Base-by-base conservation (phyloP, 1,140 invertebrate genomes). In the Dermatophagoides farinae region DNA sequence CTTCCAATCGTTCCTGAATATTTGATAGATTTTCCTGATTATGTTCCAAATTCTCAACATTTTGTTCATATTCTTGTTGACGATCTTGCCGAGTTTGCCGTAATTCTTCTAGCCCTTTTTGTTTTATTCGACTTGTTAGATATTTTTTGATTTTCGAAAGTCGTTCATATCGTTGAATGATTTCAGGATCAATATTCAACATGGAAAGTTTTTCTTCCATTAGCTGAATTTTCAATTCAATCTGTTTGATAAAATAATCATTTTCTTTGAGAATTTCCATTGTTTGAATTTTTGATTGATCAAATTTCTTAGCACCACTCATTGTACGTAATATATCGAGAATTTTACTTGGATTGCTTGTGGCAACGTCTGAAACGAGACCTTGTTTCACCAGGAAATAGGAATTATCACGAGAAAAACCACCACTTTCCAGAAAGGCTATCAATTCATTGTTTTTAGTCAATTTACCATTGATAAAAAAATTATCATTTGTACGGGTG, bases 381-480 rank as follows among this genome's bases (percentile, higher is more conserved):
- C 95, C 95, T 72, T 99, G 95, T 74, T 98, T 98, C 0, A 99
- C 96, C 73, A 99, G 98, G 68, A 98, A 99, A 70, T 99, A 98
- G 1, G 95, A 95, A 78, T 98, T 98, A n/a, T 92, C 97, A 66
- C 93, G 82, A 2, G 93, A 97, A 73, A 99, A 91, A 14, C 96
- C 95, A 65, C 93, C 95, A 65, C 91, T 97, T 75, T 99, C 95
- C 38, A 99, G 73, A 12, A 99, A 75, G 74, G 98, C 98, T 74
- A 97, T 88, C 0, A 98, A 92, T 76, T 98, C 90, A 60, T 86
- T 85, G 63, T 90, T 78, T 76, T 92, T 90, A 39, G 97, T 92
- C 70, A 93, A 86, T 72, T 97, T 97, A 70, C 96, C 96, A 69
- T 98, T 97, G 16, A 99, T 76, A 72, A 96, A 97, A 76, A 96